Conservation (phyloP, 2,888 invertebrate genomes). For the Acanthosepion esculentum region DNA sequence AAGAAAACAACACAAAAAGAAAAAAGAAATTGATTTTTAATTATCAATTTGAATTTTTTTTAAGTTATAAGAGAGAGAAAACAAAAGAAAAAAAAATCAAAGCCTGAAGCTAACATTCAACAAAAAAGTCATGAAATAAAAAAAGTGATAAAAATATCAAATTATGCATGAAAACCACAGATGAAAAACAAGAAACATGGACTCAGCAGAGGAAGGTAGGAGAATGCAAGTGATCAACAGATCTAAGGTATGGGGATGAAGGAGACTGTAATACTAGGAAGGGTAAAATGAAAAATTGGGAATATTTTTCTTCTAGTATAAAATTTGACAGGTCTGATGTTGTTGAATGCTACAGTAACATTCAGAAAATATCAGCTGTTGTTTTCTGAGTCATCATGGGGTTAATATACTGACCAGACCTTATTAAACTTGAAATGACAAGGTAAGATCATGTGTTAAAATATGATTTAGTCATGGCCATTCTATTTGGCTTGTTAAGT, state of each 20-base stretch:
- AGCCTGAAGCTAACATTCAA: neutral
- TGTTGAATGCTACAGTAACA: neutral
- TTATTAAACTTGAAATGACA: slow-evolving; percentile 12
- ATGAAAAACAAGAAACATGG: slow-evolving; percentile 21
- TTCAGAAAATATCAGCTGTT: neutral
- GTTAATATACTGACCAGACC: slow-evolving; percentile 16
- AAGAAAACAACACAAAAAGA: neutral
- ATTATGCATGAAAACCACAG: neutral
- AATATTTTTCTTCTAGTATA: neutral
- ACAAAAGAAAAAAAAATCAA: neutral
- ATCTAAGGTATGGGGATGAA: neutral
- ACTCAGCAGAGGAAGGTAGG: neutral
- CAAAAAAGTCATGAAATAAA: neutral
- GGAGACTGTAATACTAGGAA: neutral
- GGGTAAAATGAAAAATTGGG: neutral
- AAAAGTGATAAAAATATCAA: neutral
- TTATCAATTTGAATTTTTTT: neutral
- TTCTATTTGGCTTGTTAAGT: neutral
- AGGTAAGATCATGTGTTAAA: neutral
- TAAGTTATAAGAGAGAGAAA: neutral
- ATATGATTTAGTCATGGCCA: neutral
- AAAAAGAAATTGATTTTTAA: neutral
- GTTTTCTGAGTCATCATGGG: neutral
- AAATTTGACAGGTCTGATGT: slow-evolving; percentile 33
- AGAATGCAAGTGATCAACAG: neutral